Evolutionary conservation across 2,888 invertebrate species (phyloP).

Genomic region (Belgica antarctica): DNA sequence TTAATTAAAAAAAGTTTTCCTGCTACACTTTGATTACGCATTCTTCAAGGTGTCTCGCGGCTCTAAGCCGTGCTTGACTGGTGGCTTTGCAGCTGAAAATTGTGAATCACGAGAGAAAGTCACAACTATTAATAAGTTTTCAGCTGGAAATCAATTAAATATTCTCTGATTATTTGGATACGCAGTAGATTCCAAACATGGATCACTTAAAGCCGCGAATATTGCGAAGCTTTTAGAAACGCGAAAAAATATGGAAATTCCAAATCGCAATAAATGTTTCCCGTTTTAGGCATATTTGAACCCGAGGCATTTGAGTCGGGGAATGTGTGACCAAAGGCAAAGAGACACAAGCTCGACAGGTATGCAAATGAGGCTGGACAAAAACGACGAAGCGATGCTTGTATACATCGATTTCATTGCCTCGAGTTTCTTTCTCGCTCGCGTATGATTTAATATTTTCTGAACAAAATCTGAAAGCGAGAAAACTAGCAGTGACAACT

Average conservation of each 20-base stretch:
- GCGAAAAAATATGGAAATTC: conserved; percentile 14
- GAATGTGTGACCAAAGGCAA: not conserved
- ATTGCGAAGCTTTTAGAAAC: too few relatives aligned
- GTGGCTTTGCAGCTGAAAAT: not conserved
- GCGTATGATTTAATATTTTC: not conserved
- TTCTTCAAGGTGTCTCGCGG: not conserved
- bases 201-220: too few relatives aligned
- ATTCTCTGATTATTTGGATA: too few relatives aligned
- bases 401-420: not conserved
- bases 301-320: not conserved
- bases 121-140: not conserved
- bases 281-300: conserved; percentile 23
- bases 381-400: not conserved
- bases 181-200: too few relatives aligned
- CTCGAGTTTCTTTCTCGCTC: not conserved
- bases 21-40: not conserved
- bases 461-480: not conserved
- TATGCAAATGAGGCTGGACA: conserved; percentile 19
- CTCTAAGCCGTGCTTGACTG: not conserved
- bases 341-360: not conserved
- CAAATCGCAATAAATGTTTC: conserved; percentile 39
- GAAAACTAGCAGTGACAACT: conserved; percentile 1
- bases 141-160: too few relatives aligned
- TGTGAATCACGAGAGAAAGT: too few relatives aligned
- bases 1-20: conserved; percentile 3